Conservation (phyloP, 1,140 invertebrate genomes). For the fruit fly (Drosophila melanogaster) region Release_6_plus_ISO1_MT NT_033777.3:21249501-21250000, state of each 20-base stretch:
- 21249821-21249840: no score
- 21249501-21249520: conserved; percentile 67
- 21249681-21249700: no score
- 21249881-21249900: conserved; percentile 19
- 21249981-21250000: conserved; percentile 29
- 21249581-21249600: conserved; percentile 26
- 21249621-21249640: conserved; percentile 66
- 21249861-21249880: neutral
- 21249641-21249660: conserved; percentile 35
- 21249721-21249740: no score
- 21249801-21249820: no score
- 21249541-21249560: conserved; percentile 67
- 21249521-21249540: conserved; percentile 36
- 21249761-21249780: no score
- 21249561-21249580: conserved; percentile 62
- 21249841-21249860: neutral
- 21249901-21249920: conserved; percentile 27
- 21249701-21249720: no score
- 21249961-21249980: conserved; percentile 43
- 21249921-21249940: conserved; percentile 43
- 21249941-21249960: conserved; percentile 51
- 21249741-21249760: no score
- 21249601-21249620: conserved; percentile 21
- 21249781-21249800: no score
- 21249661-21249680: neutral